Evolutionary conservation across 1,140 invertebrate species (phyloP), one percentile per base, ranked within the genome.

Genomic region (Mamestra configurata): DNA sequence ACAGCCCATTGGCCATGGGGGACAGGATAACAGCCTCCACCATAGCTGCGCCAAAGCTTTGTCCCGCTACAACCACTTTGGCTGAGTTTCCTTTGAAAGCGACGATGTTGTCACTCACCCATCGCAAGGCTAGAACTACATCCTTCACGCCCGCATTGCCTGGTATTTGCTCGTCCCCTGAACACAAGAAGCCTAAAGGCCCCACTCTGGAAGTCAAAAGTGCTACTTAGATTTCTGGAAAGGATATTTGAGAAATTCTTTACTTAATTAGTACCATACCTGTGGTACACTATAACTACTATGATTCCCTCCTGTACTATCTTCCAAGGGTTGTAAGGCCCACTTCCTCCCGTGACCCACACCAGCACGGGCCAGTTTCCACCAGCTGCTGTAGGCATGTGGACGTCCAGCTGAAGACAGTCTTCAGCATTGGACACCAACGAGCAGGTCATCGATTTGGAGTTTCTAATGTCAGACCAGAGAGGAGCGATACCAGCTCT

Each of bases 131-230:
- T 87, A 96, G 85, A 11, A 97, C 90, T 40, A 97, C 96, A 79
- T 97, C 97, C 85, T 96, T 96, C n/a, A 97, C 89, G 1, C 97
- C 97, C 11, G 95, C 96, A 85, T 98, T 98, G 1, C 97, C 97
- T 1, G 97, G 96, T 6, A 96, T 96, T 93, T 89, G 96, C 89
- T 94, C 96, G 71, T 93, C 94, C 77, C 85, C 95, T 79, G 90
- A 96, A 46, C 91, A 96, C 79, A 96, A 82, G 82, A 96, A 96
- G 85, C 96, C 96, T 24, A 94, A n/a, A 37, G 90, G 84, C 2
- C 91, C 90, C 6, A 89, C 35, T 80, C 93, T 94, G 85, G 61
- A 90, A 46, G 0, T 15, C 4, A 80, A 20, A 49, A 4, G 22
- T 11, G n/a, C 24, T 18, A 35, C 8, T 64, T 20, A 22, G 24